phyloP scores from a whole-genome alignment of 2,888 invertebrate genomes.

The Netelia inedita region DNA sequence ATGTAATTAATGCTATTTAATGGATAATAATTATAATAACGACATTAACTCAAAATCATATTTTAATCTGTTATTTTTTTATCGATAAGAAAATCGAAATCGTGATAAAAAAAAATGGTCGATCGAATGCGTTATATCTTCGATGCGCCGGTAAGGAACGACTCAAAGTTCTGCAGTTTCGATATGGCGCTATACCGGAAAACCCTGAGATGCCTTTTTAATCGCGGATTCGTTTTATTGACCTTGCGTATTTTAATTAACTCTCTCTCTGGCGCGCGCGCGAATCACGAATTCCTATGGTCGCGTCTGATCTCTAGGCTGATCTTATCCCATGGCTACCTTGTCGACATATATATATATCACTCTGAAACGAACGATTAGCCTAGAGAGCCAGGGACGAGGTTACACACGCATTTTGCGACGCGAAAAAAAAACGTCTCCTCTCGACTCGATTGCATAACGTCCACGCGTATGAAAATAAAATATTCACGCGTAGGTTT shows the following conservation, averaged over 20 bases:
- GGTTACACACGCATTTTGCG: constrained; percentile 13
- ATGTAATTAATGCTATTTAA: too few relatives aligned
- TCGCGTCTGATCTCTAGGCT: constrained; percentile 36
- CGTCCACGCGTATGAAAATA: constrained; percentile 36
- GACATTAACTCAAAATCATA: too few relatives aligned
- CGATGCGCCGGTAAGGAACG: too few relatives aligned
- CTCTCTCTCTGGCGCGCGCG: background rate
- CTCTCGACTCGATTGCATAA: constrained; percentile 37
- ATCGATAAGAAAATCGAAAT: too few relatives aligned
- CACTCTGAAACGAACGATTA: constrained; percentile 1
- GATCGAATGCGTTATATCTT: too few relatives aligned
- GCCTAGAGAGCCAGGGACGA: constrained; percentile 4
- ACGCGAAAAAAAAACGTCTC: constrained; percentile 16
- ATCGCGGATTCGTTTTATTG: constrained; percentile 17
- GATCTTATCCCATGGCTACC: background rate
- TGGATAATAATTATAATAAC: too few relatives aligned
- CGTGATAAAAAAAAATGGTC: too few relatives aligned
- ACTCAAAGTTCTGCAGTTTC: background rate
- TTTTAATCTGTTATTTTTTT: too few relatives aligned
- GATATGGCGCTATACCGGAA: constrained; percentile 35
- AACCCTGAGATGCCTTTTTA: constrained; percentile 43
- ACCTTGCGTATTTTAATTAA: constrained; percentile 54
- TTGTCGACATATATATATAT: background rate
- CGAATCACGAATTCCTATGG: constrained; percentile 46
- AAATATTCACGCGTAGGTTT: constrained; percentile 1